A percentile compares a stretch with the other conserved stretches of the same genome.
phyloP scores from a whole-genome alignment of 2,797 vertebrate species.

The Peromyscus aztecus region DNA sequence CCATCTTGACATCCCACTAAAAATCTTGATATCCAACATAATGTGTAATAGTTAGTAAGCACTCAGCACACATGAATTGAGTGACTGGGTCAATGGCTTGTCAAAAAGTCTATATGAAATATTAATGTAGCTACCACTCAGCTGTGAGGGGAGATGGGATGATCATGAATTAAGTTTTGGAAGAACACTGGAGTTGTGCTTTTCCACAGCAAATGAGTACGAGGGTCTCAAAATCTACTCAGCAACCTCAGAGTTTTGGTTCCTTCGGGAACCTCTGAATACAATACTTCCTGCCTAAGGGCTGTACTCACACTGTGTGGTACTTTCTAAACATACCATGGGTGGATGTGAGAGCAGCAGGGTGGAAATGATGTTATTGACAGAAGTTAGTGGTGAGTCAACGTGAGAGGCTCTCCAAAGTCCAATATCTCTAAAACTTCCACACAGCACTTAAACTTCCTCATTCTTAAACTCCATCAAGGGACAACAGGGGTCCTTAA shows the following conservation, averaged over 20 bases:
- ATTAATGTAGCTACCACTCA: neutral
- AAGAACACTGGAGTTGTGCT: conserved; percentile 2
- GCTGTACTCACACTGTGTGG: neutral
- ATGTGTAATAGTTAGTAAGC: neutral
- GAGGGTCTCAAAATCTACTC: neutral
- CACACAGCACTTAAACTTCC: neutral
- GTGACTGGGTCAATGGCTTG: neutral
- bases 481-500: neutral
- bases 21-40: neutral
- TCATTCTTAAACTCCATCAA: neutral
- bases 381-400: conserved; percentile 10
- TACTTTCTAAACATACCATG: neutral
- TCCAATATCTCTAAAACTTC: neutral
- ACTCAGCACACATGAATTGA: neutral
- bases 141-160: neutral
- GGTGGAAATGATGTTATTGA: neutral
- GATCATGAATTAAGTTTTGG: conserved; percentile 30
- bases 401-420: neutral
- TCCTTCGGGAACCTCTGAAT: conserved; percentile 35
- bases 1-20: neutral
- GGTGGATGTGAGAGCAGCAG: neutral
- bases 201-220: neutral
- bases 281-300: neutral
- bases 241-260: neutral
- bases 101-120: neutral